Evolutionary conservation across 2,888 invertebrate genomes (phyloP).

Genomic region (Ochlodes sylvanus): DNA sequence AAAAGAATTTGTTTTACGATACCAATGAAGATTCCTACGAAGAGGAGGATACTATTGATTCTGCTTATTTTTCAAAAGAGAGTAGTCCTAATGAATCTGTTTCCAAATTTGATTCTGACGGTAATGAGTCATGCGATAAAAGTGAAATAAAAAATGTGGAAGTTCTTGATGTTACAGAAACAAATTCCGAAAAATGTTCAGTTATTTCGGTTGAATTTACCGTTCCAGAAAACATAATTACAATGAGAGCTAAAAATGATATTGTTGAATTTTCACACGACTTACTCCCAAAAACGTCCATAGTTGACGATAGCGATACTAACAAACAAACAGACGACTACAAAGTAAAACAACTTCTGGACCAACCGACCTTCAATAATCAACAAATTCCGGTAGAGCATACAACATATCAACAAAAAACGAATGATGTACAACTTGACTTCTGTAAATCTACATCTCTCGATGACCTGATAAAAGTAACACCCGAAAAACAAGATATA

Average conservation of each 20-base stretch:
- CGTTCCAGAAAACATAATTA: neutral
- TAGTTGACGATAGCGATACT: slow-evolving; percentile 43
- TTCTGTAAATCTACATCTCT: slow-evolving; percentile 46
- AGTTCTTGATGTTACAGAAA: slow-evolving; percentile 15
- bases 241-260: neutral
- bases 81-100: slow-evolving; percentile 72
- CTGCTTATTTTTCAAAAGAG: slow-evolving; percentile 76
- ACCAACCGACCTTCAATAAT: slow-evolving; percentile 41
- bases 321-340: slow-evolving; percentile 71
- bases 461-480: slow-evolving; percentile 47
- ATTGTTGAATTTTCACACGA: neutral
- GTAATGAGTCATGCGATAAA: slow-evolving; percentile 58
- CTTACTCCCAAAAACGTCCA: neutral
- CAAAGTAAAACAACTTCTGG: slow-evolving; percentile 64
- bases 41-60: slow-evolving; percentile 54
- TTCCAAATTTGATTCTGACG: slow-evolving; percentile 70
- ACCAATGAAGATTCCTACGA: slow-evolving; percentile 56
- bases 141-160: slow-evolving; percentile 25
- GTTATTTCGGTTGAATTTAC: slow-evolving; percentile 37
- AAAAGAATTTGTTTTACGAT: slow-evolving; percentile 74
- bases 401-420: neutral
- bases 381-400: neutral
- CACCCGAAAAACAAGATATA: slow-evolving; percentile 40
- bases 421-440: slow-evolving; percentile 21
- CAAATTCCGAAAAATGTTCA: slow-evolving; percentile 10